Base-by-base conservation (phyloP, 1,140 invertebrate genomes). In the Mylabris phalerata region DNA sequence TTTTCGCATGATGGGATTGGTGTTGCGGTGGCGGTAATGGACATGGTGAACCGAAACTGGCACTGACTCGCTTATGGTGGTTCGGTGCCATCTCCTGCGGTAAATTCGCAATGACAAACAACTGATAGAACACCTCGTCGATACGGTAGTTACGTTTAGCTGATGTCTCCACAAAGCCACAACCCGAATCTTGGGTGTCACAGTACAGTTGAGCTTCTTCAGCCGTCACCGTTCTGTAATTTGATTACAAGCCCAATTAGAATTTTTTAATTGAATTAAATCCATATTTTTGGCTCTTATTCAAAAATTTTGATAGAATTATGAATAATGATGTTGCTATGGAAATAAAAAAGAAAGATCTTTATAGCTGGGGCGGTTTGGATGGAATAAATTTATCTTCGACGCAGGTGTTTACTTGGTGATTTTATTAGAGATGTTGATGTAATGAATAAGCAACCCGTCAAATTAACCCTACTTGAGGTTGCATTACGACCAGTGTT, bases 21-120 rank as follows among this genome's bases (percentile, higher is more conserved):
- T 84, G 82, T 0, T 84, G 82, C 0, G 85, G 84, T 39, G 71
- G 71, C 39, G 71, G 71, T 48, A 87, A 71, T 7, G 85, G 85
- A 51, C 84, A 87, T 0, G 85, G 85, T 40, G 84, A 84, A 3
- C 85, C 85, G 59, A 87, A 87, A 3, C 81, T 70, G 13, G 85
- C 79, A 71, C 83, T 83, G n/a, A 85, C 78, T 5, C 84, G 78
- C 63, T 87, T 84, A 71, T 92, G 89, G 67, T 89, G 85, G 67
- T 90, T 90, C 0, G 90, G 89, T n/a, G 88, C 88, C 90, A 92
- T 92, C 77, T 92, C 90, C 65, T 87, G 72, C 1, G 90, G 90
- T 50, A 92, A 74, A 67, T 88, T 87, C 6, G 89, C 88, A 7
- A 89, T 81, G 42, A 85, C 79, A 72, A 92, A 92, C 3, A 92